Evolutionary conservation across 2,113 vertebrate genomes (phyloP), one percentile per base, ranked within the genome.

Genomic region (Lepisosteus osseus): DNA sequence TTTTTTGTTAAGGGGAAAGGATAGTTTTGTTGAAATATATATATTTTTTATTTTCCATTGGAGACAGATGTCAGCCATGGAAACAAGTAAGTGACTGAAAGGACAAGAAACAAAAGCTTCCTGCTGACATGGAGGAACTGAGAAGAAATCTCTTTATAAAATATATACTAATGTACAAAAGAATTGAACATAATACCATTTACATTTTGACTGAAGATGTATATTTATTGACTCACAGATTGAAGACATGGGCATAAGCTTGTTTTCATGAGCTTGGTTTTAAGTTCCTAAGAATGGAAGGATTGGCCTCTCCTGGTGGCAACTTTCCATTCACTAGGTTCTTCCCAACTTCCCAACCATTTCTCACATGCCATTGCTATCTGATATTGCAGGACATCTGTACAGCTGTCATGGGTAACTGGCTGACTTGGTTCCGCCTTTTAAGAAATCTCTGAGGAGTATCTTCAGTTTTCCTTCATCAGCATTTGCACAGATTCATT

Each of bases 91-190:
- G 74, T 68, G 70, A 79, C 82, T 54, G 78, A 81, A 17, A 86
- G 86, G 80, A 84, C 83, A 85, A 84, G 67, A 74, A 56, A 76
- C 72, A 71, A 74, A 17, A 17, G 70, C 72, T 2, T 65, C 83
- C 85, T 88, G 83, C 88, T 87, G 86, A 89, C 87, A 83, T 86
- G 84, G 82, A 87, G 82, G 71, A 80, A 80, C 2, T 54, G 4
- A 8, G 6, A 29, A 29, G 1, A 29, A 45, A 13, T 65, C 3
- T 65, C 7, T 47, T 5, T 47, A 42, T 65, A 43, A 44, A 29
- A 29, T 29, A 29, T 29, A 29, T 29, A 29, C 29, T 29, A 43
- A 65, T 65, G 3, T 13, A 44, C 4, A 67, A 7, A 41, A 51
- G 45, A 40, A 9, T 14, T 14, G 56, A 59, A 12, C 56, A 59